Base-by-base conservation (phyloP, 2,797 vertebrate genomes). In the Tapirus indicus region DNA sequence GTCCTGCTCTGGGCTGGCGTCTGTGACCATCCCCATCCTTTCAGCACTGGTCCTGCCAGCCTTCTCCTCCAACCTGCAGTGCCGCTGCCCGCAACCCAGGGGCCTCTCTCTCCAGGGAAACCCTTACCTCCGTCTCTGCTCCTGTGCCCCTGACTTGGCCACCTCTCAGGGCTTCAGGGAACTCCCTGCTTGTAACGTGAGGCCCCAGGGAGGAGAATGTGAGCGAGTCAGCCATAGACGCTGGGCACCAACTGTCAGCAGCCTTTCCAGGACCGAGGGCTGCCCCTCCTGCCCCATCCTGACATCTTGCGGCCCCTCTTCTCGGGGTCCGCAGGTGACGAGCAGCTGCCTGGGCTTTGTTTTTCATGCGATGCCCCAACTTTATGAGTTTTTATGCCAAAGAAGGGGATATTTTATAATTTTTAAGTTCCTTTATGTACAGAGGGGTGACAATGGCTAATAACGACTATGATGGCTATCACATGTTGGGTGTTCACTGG, bases 321-420 rank as follows among this genome's bases (percentile, higher is more conserved):
- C 83, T 27, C 14, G 13, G 12, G 13, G 4, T 41, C 12, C 11
- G 10, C 17, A 20, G 41, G 69, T 0, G 0, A 41, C 4, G 2
- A 2, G 68, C 32, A 25, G n/a, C 68, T 62, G 32, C 56, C 44
- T 25, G 49, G 38, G 38, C 47, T 77, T 58, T 56, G 27, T 77
- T 77, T 86, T 35, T 3, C 56, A 17, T 12, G 25, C 3, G 0
- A 20, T 49, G 6, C 5, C 29, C 41, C 54, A 69, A 69, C 12
- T 23, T 12, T 2, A 17, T 58, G n/a, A 6, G 23, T 38, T 32
- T 58, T 32, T 60, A 32, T 38, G 18, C 41, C 29, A 68, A 47
- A 52, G 49, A 16, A 52, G 49, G 49, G 49, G 13, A 13, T 52
- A 60, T 41, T 41, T 49, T 11, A 12, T 38, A 2, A 60, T 23